Base-by-base conservation (phyloP, 1,140 invertebrate species). In the Calliopsis andreniformis region DNA sequence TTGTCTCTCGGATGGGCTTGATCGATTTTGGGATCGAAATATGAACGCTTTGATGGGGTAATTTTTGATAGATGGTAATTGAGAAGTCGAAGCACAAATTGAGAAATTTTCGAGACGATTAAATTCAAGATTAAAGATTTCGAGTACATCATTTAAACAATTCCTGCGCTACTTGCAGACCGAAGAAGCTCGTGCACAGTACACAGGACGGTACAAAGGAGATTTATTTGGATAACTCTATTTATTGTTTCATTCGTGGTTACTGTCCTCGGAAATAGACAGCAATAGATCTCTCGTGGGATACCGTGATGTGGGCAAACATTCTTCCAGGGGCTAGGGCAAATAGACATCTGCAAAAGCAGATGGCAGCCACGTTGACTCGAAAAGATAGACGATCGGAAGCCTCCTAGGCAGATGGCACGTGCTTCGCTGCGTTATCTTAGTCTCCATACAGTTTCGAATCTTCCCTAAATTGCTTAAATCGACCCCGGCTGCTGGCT, bases 271-370 rank as follows among this genome's bases (percentile, higher is more conserved):
- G 2, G 39, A 56, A 62, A 51, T 71, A 62, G 58, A 51, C 18
- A 10, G 35, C 18, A 3, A 35, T 6, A 64, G 59, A 51, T 53
- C 45, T 47, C 66, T 70, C 25, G 59, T n/a, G 66, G 30, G 67
- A 77, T 62, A 49, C 59, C 30, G 62, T 2, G 5, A 23, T 42
- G 43, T 55, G 30, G 51, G 45, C 49, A 83, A 79, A 83, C 64
- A 69, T 83, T 77, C 76, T 64, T 71, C 67, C 61, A 25, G 20
- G 20, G 47, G 39, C 32, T 55, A 39, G 43, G 16, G 45, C 35
- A 66, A 59, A 49, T 68, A 69, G 79, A 80, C 84, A 86, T 86
- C 70, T 85, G 84, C 78, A 64, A 67, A 85, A 78, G 63, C 84
- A 86, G 83, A 86, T 86, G 84, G 62, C 39, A 12, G 53, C 61